phyloP scores from a whole-genome alignment of 1,140 invertebrate species.

The Popillia japonica region DNA sequence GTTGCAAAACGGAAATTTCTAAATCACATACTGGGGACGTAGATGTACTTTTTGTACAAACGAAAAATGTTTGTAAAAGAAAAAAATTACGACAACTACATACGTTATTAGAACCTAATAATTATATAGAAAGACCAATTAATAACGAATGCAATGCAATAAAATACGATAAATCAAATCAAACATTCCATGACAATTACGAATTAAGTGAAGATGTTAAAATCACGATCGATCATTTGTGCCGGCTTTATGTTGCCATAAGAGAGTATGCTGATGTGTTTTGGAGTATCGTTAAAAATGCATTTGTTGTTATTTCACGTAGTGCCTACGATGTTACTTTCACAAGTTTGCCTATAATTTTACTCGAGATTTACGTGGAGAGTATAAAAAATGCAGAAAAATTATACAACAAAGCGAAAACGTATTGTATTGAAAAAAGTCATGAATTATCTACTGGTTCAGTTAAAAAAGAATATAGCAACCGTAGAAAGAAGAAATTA shows the following conservation, averaged over 20 bases:
- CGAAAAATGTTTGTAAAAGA: background rate
- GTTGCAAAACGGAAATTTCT: background rate
- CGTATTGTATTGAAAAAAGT: background rate
- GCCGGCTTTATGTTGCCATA: background rate
- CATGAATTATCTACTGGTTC: background rate
- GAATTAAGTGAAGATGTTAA: background rate
- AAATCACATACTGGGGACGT: background rate
- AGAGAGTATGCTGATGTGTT: background rate
- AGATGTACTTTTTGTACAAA: background rate
- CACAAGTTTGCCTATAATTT: too few species aligned
- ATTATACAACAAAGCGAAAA: background rate
- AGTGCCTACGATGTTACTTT: background rate
- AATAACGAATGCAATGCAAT: background rate
- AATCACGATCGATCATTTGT: slow-evolving; percentile 6
- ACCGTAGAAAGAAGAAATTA: background rate
- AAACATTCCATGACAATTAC: background rate
- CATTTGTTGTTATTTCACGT: background rate
- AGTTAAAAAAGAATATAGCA: background rate
- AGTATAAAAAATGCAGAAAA: background rate
- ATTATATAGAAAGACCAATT: background rate
- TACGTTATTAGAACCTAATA: slow-evolving; percentile 2
- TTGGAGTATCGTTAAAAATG: background rate
- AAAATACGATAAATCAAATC: slow-evolving; percentile 15
- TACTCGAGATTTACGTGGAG: background rate
- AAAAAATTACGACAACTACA: background rate